Percentiles rank a stretch among this genome's conserved stretches.
Conservation (phyloP, 2,113 vertebrate species). For the Butorides virescens region DNA sequence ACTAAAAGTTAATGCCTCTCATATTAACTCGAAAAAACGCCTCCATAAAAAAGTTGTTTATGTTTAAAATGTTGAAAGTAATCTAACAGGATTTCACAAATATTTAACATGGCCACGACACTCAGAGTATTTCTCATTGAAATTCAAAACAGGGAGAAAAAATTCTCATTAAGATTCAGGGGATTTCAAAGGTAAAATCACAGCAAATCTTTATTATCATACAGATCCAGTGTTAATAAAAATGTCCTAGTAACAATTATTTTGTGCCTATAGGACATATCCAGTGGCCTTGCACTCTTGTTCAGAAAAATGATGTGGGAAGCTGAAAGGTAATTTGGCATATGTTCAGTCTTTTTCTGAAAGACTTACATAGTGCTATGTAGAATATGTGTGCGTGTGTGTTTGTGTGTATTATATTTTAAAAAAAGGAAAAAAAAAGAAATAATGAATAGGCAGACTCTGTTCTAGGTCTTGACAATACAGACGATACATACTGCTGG, state of each 20-base stretch:
- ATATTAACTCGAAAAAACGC: neutral
- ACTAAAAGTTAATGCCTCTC: neutral
- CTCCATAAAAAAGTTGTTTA: neutral
- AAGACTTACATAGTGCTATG: neutral
- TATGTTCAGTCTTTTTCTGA: neutral
- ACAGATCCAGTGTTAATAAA: conserved; percentile 31
- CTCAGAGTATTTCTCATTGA: neutral
- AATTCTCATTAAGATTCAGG: conserved; percentile 44
- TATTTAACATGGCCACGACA: conserved; percentile 2
- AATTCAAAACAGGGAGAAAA: conserved; percentile 5
- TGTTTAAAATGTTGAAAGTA: conserved; percentile 11
- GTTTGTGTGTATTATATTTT: neutral
- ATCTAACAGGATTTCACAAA: neutral
- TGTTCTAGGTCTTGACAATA: neutral
- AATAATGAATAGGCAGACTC: neutral
- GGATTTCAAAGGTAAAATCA: conserved; percentile 26
- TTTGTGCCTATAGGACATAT: neutral
- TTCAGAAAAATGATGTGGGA: conserved; percentile 3
- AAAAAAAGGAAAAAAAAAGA: neutral
- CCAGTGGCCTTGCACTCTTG: neutral
- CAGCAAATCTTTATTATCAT: conserved; percentile 35
- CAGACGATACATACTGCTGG: neutral
- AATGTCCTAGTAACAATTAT: neutral
- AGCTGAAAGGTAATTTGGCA: neutral
- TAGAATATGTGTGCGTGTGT: neutral